phyloP scores from a whole-genome alignment of 2,113 vertebrate genomes.

The Pelusios castaneus region DNA sequence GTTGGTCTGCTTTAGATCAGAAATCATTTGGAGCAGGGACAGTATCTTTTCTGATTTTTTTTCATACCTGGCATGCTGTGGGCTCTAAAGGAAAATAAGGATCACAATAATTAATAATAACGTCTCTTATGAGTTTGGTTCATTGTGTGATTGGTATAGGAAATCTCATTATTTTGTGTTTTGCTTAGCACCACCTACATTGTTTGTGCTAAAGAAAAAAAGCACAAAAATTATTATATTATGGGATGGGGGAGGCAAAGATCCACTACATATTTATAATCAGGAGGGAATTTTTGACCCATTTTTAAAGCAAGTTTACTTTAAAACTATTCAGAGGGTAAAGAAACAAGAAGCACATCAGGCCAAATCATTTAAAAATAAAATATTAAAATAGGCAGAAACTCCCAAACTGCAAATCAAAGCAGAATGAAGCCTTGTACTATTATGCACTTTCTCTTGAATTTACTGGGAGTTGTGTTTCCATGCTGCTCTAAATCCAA shows the following conservation, averaged over 20 bases:
- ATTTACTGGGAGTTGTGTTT: slow-evolving; percentile 4
- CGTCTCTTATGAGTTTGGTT: background rate
- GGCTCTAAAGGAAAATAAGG: background rate
- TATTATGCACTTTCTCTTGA: background rate
- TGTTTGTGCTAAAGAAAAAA: background rate
- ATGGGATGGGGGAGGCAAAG: background rate
- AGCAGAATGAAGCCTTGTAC: background rate
- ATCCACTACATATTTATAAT: background rate
- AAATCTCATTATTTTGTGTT: background rate
- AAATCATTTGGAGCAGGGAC: background rate
- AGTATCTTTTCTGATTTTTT: background rate
- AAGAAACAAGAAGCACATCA: background rate
- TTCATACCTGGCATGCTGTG: background rate
- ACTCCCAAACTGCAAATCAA: background rate
- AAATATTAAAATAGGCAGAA: background rate
- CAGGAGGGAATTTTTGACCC: background rate
- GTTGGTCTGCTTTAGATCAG: background rate
- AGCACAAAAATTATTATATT: background rate
- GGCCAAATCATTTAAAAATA: slow-evolving; percentile 1
- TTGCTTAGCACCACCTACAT: background rate
- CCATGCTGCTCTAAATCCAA: background rate
- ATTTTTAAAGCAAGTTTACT: background rate
- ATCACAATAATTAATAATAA: background rate
- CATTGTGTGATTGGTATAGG: background rate
- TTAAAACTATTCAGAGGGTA: background rate